Evolutionary conservation across 2,113 vertebrate species (phyloP).

Genomic region (Tetrao urogallus): DNA sequence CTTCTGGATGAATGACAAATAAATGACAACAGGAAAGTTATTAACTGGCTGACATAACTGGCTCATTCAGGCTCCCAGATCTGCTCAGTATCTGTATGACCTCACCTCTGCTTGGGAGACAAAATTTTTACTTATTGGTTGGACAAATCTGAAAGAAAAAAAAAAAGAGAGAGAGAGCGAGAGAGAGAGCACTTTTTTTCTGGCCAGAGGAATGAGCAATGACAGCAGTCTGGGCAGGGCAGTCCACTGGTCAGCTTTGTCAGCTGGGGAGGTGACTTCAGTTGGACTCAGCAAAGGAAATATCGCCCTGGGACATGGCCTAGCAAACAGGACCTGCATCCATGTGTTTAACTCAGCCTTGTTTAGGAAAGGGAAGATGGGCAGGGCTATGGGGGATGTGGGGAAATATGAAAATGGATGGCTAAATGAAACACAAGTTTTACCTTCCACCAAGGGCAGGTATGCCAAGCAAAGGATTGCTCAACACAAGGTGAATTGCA

Average conservation of each 20-base stretch:
- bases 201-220: slow-evolving; percentile 46
- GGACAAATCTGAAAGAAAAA: slow-evolving; percentile 43
- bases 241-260: slow-evolving; percentile 40
- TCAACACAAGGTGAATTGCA: neutral
- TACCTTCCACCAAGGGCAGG: fast-evolving
- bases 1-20: slow-evolving; percentile 75
- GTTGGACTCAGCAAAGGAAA: slow-evolving; percentile 63
- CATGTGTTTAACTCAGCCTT: neutral
- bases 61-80: slow-evolving; percentile 50
- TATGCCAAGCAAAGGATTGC: neutral
- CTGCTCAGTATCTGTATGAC: slow-evolving; percentile 54
- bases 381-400: neutral
- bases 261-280: slow-evolving; percentile 67
- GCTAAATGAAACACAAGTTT: neutral
- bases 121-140: slow-evolving; percentile 61
- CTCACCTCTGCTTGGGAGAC: slow-evolving; percentile 64
- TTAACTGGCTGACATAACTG: slow-evolving; percentile 69
- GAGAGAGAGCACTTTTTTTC: neutral
- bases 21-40: slow-evolving; percentile 68
- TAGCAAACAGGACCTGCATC: neutral
- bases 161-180: neutral
- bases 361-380: neutral
- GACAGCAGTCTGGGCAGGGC: slow-evolving; percentile 56
- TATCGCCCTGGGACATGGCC: neutral
- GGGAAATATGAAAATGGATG: neutral